phyloP scores from a whole-genome alignment of 2,113 vertebrate species.

The Mixornis gularis region DNA sequence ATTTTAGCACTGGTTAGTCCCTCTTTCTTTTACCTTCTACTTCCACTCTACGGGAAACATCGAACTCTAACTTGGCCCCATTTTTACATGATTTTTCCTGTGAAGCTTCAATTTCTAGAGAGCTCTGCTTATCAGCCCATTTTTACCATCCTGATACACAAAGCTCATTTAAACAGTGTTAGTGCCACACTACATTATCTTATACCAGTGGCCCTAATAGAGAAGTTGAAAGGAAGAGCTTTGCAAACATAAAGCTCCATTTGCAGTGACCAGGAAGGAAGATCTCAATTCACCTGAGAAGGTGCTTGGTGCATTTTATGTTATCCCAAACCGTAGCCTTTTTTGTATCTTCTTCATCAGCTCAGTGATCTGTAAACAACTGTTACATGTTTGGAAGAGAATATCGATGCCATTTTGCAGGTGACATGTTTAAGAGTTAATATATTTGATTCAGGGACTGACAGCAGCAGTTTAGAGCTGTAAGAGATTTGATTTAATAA shows the following conservation, averaged over 20 bases:
- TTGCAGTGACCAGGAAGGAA: not conserved
- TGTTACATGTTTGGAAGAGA: not conserved
- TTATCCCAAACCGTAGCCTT: not conserved
- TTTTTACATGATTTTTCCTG: not conserved
- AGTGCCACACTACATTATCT: not conserved
- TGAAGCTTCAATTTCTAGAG: not conserved
- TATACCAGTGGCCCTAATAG: not conserved
- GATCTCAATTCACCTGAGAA: not conserved
- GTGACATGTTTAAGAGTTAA: slow-evolving; percentile 29
- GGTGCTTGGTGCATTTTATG: not conserved
- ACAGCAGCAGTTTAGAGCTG: slow-evolving; percentile 23
- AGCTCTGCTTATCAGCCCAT: not conserved
- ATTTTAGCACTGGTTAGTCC: not conserved
- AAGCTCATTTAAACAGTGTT: not conserved
- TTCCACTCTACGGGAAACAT: not conserved
- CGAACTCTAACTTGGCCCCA: not conserved
- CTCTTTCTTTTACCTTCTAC: not conserved
- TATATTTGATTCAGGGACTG: slow-evolving; percentile 38
- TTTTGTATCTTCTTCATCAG: not conserved
- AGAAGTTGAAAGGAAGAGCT: not conserved
- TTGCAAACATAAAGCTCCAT: not conserved
- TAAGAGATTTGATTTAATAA: slow-evolving; percentile 30
- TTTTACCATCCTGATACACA: not conserved
- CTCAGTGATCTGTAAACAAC: not conserved
- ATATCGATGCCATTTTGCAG: slow-evolving; percentile 38